Evolutionary conservation across 2,888 invertebrate genomes (phyloP).

Genomic region (Nebria brevicollis): DNA sequence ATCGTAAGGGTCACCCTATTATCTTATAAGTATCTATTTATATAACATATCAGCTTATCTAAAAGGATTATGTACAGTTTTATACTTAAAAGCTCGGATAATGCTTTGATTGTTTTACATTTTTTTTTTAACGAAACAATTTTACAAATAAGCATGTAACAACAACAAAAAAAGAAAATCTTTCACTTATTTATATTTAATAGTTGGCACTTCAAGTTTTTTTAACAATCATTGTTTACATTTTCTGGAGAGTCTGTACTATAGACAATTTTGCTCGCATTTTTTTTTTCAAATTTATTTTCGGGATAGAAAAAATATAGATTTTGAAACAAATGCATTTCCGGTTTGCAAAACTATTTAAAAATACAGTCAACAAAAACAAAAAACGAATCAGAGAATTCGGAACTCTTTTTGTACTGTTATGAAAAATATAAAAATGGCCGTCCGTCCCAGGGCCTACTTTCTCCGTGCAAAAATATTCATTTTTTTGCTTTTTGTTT

Average conservation of each 20-base stretch:
- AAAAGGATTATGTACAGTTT: not conserved
- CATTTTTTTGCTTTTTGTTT: not conserved
- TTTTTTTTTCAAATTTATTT: no score
- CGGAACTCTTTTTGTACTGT: not conserved
- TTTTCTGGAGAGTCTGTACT: no score
- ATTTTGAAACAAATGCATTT: no score
- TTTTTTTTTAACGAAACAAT: not conserved
- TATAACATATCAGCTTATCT: not conserved
- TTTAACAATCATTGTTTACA: not conserved
- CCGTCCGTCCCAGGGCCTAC: conserved; percentile 1
- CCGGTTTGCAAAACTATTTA: no score
- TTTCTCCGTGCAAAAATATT: conserved; percentile 15
- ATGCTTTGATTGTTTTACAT: not conserved
- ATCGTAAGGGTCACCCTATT: conserved; percentile 16
- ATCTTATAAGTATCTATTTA: conserved; percentile 10
- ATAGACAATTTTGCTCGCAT: no score
- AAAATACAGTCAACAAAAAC: no score
- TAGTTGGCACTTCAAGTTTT: not conserved
- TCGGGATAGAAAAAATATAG: no score
- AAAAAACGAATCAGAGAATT: not conserved
- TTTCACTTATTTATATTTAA: not conserved
- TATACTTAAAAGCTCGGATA: not conserved
- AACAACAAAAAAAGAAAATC: not conserved
- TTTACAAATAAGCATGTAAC: not conserved
- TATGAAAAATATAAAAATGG: conserved; percentile 5